These are phyloP conservation scores for Gonocerus acuteangulatus DNA, from an alignment of 2,888 invertebrate genomes.

Conservation along the genomic window DNA sequence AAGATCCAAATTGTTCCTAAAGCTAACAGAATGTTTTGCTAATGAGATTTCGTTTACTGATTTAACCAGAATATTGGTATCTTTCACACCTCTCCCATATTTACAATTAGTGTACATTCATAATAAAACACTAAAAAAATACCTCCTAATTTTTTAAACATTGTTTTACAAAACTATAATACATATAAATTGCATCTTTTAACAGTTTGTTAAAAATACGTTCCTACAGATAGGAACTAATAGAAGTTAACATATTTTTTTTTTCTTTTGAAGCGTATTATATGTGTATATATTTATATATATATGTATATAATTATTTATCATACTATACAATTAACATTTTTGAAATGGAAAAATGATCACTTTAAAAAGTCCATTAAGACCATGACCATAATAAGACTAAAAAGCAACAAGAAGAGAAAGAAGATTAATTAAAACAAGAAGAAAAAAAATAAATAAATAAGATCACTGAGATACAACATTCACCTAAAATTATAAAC, in stretches of 20 bases:
- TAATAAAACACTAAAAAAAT: constrained; percentile 30
- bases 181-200: constrained; percentile 27
- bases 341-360: constrained; percentile 5
- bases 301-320: background rate
- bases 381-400: background rate
- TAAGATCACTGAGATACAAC: constrained; percentile 1
- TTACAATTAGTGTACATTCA: constrained; percentile 20
- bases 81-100: constrained; percentile 16
- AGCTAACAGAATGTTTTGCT: no score
- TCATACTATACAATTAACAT: constrained; percentile 17
- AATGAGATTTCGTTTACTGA: no score
- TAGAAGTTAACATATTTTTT: constrained; percentile 25
- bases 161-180: constrained; percentile 30
- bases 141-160: constrained; percentile 27
- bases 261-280: constrained; percentile 14
- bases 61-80: constrained; percentile 2
- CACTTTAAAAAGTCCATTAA: background rate
- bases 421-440: background rate
- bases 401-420: background rate
- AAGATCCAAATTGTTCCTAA: no score
- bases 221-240: constrained; percentile 20
- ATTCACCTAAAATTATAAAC: constrained; percentile 6
- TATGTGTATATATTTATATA: constrained; percentile 17
- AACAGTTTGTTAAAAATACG: constrained; percentile 27
- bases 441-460: background rate